Evolutionary conservation across 2,888 invertebrate species (phyloP).

Genomic region (Ptycholaimellus sp.): DNA sequence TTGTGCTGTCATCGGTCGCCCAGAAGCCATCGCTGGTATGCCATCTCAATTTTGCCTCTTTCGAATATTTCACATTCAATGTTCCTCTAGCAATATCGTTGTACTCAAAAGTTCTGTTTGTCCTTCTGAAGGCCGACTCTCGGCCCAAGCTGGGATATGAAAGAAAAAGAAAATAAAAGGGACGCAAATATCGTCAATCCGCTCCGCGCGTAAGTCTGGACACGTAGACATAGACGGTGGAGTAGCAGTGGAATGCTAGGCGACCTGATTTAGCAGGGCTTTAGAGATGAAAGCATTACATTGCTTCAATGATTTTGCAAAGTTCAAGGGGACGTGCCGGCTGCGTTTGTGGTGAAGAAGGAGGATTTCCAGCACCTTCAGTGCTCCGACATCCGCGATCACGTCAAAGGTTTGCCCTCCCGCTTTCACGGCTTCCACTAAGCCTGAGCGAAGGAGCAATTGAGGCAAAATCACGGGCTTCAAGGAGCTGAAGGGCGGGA

Average conservation of each 20-base stretch:
- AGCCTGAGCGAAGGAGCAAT: neutral
- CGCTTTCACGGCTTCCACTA: too few relatives aligned
- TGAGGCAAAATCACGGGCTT: slow-evolving; percentile 18
- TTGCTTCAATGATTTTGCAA: too few relatives aligned
- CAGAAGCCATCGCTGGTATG: slow-evolving; percentile 18
- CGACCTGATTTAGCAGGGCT: too few relatives aligned
- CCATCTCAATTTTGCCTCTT: slow-evolving; percentile 4
- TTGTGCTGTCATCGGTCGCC: slow-evolving; percentile 20
- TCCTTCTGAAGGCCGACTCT: neutral
- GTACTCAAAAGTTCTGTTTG: neutral
- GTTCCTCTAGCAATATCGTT: neutral
- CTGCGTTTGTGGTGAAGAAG: slow-evolving; percentile 18
- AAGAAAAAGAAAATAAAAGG: too few relatives aligned
- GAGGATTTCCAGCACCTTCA: slow-evolving; percentile 12
- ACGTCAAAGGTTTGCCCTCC: slow-evolving; percentile 13
- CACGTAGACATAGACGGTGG: too few relatives aligned
- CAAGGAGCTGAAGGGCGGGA: slow-evolving; percentile 20
- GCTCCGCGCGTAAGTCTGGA: too few relatives aligned
- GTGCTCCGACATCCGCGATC: slow-evolving; percentile 18
- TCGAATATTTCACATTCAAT: neutral
- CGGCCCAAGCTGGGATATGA: too few relatives aligned
- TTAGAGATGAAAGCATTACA: too few relatives aligned
- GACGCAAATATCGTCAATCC: too few relatives aligned
- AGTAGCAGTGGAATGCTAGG: too few relatives aligned
- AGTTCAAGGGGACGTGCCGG: too few relatives aligned